Conservation (phyloP, 1,140 invertebrate genomes). For the Pseudomyrmex pallidus region DNA sequence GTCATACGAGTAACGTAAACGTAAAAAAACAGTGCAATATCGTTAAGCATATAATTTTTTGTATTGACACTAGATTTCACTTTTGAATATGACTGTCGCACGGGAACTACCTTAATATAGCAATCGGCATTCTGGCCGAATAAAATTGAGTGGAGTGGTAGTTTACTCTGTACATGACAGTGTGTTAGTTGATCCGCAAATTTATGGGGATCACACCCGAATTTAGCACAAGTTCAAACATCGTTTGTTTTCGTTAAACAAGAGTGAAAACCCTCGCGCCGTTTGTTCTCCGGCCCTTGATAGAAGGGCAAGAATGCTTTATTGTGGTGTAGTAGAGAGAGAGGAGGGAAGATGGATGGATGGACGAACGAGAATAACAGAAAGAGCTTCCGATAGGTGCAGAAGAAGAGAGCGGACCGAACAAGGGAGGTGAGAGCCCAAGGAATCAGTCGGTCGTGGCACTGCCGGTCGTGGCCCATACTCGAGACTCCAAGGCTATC, state of each 20-base stretch:
- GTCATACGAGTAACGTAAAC: no score
- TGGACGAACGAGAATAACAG: conserved; percentile 49
- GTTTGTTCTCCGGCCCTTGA: conserved; percentile 6
- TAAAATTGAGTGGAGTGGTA: no score
- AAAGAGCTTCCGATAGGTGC: conserved; percentile 45
- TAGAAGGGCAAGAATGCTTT: background rate
- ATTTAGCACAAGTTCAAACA: no score
- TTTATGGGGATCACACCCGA: no score
- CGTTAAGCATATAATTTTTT: no score
- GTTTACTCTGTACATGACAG: no score
- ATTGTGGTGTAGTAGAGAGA: conserved; percentile 1
- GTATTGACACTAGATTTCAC: no score
- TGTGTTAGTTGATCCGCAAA: no score
- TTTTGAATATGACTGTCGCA: no score
- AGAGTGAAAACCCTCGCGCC: background rate
- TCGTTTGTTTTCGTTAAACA: conserved; percentile 3
- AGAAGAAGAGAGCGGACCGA: conserved; percentile 26
- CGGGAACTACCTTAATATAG: no score
- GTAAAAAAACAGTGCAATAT: no score
- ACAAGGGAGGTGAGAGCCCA: conserved; percentile 23
- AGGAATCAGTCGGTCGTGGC: conserved; percentile 62
- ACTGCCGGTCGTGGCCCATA: conserved; percentile 37
- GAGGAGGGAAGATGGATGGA: conserved; percentile 14
- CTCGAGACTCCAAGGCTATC: conserved; percentile 71
- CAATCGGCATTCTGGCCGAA: no score